Conservation (phyloP, 2,113 vertebrate genomes). For the Sinocyclocheilus anshuiensis region DNA sequence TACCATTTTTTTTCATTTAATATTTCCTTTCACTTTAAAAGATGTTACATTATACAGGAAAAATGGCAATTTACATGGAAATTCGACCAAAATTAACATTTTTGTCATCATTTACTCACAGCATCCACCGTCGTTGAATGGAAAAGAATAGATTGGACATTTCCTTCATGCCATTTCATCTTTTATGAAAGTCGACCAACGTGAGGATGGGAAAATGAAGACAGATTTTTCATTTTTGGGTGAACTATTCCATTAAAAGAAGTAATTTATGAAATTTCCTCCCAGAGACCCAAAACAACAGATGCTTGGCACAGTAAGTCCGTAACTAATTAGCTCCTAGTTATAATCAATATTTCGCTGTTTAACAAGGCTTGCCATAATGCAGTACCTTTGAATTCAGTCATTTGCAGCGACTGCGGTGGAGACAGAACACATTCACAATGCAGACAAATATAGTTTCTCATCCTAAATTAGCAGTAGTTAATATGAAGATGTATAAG, state of each 20-base stretch:
- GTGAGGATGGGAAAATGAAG: not conserved
- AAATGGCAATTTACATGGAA: not conserved
- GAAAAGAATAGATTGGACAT: not conserved
- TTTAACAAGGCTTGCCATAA: conserved; percentile 21
- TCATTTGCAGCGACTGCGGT: not conserved
- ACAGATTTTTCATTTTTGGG: not conserved
- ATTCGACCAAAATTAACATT: not conserved
- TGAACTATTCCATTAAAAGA: not conserved
- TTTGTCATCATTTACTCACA: not conserved
- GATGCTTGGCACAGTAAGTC: conserved; percentile 27
- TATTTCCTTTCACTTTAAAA: not conserved
- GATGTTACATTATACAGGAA: not conserved
- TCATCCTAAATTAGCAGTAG: conserved; percentile 32
- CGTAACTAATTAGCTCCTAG: conserved; percentile 21
- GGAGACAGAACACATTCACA: not conserved
- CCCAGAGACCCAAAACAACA: conserved; percentile 27
- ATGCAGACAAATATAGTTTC: conserved; percentile 2
- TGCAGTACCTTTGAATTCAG: not conserved
- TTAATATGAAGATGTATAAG: not conserved
- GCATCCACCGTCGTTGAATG: not conserved
- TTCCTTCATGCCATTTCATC: not conserved
- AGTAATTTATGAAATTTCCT: not conserved
- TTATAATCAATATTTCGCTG: conserved; percentile 31
- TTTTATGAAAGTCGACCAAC: not conserved
- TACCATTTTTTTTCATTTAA: not conserved